A percentile compares a stretch with the other conserved stretches of the same genome.
Evolutionary conservation across 2,797 vertebrate species (phyloP).

Genomic region (Falco peregrinus): DNA sequence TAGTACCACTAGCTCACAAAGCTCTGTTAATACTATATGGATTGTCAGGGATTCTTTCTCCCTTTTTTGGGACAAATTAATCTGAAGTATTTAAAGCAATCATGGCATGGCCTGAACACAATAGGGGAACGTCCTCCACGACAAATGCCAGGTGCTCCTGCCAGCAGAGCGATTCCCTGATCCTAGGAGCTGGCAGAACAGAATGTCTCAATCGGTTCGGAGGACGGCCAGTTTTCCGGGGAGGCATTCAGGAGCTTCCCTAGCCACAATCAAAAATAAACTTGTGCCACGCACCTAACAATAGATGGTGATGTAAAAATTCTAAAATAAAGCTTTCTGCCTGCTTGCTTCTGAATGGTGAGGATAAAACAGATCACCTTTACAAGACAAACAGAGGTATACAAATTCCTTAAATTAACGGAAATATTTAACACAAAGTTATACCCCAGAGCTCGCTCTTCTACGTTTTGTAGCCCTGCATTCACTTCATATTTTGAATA

Average conservation of each 20-base stretch:
- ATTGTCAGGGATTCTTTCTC: background rate
- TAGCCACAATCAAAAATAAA: constrained; percentile 2
- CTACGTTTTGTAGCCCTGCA: background rate
- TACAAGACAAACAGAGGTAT: background rate
- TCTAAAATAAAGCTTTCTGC: background rate
- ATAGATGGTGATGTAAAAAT: background rate
- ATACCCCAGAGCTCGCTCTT: background rate
- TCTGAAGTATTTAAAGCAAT: background rate
- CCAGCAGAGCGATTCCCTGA: background rate
- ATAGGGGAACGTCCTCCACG: background rate
- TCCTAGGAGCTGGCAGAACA: constrained; percentile 17
- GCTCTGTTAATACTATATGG: background rate
- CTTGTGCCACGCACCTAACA: background rate
- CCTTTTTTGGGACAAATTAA: background rate
- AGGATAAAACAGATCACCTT: background rate
- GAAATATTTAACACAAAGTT: background rate
- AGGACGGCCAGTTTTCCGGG: background rate
- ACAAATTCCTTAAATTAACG: background rate
- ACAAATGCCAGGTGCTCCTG: constrained; percentile 22
- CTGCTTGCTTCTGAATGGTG: background rate
- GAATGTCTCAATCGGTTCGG: background rate
- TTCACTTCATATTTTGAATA: background rate
- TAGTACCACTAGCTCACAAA: background rate
- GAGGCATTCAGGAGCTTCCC: background rate
- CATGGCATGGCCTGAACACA: background rate